Evolutionary conservation across 2,888 invertebrate species (phyloP), one percentile per base, ranked within the genome.

Genomic region (Spisula subtruncata): DNA sequence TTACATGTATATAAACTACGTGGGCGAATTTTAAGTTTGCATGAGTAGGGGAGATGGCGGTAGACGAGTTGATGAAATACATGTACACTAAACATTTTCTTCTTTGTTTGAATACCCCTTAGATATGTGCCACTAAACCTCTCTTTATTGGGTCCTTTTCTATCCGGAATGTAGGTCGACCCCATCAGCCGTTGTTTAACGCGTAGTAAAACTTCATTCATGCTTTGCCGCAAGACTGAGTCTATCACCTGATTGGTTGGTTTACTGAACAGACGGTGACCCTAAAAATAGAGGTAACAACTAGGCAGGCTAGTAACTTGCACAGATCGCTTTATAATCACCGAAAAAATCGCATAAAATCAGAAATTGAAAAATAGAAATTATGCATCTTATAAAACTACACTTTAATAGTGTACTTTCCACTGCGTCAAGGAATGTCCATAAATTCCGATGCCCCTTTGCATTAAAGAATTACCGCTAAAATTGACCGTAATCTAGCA

Each of bases 301-400:
- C 85, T 80, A 85, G 56, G 80, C 80, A 75, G 18, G 85, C 54
- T 16, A 54, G 51, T 41, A 5, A 46, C 79, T 60, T 80, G 87
- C 87, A 88, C n/a, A 35, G 79, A 87, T 83, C 83, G 83, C 41
- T 14, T 29, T 51, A 29, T 25, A 80, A 54, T 48, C 71, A 80
- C 18, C 41, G 84, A 88, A 88, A 88, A 88, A 88, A 88, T 88
- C 83, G 46, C 60, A 80, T 88, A 88, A 88, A 88, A 88, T 88
- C 87, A 54, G 83, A 25, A 32, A 32, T 80, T 20, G 83, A 83
- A 80, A 41, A 71, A 25, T 84, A 20, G 51, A 79, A 80, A 56
- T 88, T 83, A 48, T 88, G 87, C 87, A 88, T 88, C 83, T 80
- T 12, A 84, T 60, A 25, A 60, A 41, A 83, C 14, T 25, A 32